phyloP scores from a whole-genome alignment of 2,113 vertebrate species.

The Spermophilus dauricus region DNA sequence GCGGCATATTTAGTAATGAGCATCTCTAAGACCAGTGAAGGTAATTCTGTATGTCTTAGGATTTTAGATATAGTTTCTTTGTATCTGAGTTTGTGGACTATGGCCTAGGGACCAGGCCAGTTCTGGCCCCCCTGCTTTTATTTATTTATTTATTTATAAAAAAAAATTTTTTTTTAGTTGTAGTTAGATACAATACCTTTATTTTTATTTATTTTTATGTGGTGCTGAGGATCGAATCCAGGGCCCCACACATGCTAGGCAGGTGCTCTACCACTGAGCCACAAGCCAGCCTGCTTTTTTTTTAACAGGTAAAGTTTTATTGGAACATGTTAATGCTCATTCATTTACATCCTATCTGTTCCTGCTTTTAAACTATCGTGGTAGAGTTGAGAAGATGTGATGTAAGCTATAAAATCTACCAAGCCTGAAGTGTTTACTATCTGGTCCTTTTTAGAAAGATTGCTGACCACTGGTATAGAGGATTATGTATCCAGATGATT shows the following conservation, averaged over 20 bases:
- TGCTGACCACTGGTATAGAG: constrained; percentile 11
- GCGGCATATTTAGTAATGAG: neutral
- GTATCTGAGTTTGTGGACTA: neutral
- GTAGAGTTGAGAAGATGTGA: neutral
- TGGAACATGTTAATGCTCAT: neutral
- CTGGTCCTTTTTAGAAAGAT: constrained; percentile 19
- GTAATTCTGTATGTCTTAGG: neutral
- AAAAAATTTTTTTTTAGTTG: too few relatives aligned
- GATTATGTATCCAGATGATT: constrained; percentile 4
- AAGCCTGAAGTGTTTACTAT: neutral
- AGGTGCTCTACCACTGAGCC: too few relatives aligned
- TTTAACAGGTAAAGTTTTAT: constrained; percentile 45
- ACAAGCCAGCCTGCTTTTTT: neutral
- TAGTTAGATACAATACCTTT: too few relatives aligned
- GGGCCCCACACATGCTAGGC: too few relatives aligned
- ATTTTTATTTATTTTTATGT: too few relatives aligned
- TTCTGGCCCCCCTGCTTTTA: neutral
- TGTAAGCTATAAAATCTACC: neutral
- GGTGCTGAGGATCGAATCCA: too few relatives aligned
- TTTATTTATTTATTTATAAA: neutral
- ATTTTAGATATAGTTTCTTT: constrained; percentile 5
- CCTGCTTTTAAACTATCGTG: neutral
- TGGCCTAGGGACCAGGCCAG: neutral
- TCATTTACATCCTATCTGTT: neutral
- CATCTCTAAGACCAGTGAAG: neutral